Base-by-base conservation (phyloP, 2,888 invertebrate species). In the Napeogenes sylphis region DNA sequence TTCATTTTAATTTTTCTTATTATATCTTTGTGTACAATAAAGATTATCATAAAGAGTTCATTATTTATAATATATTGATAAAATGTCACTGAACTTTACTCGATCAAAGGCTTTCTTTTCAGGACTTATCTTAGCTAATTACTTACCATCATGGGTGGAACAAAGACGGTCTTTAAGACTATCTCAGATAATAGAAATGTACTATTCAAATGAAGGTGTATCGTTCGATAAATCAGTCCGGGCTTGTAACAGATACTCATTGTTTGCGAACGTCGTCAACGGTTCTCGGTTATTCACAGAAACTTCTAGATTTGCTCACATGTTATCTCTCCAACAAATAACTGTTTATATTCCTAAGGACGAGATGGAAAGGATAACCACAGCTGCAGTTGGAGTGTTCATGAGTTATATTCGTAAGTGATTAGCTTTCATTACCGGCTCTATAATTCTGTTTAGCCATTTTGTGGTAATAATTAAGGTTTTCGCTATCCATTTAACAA, bases 181-280 rank as follows among this genome's bases (percentile, higher is more conserved):
- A 1, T 93, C 94, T 1, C 93, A 94, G 83, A 75, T 94, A 13
- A 78, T 94, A 54, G 93, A 94, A 66, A 93, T 93, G 93, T 94
- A 94, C 76, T 94, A 94, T 73, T 93, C 94, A 0, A 84, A 92
- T 67, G 88, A 91, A 63, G 94, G 94, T 0, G 84, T 93, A 1
- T 90, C 92, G 0, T 93, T 92, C 71, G 88, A 93, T 33, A 78
- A 84, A 0, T 81, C 81, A 45, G 85, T 93, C n/a, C 91, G 87
- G 73, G 93, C 93, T 3, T 93, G 93, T 69, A 90, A 92, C 67
- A 83, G 94, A 61, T 85, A 85, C 35, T 73, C 79, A 0, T 81
- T 91, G 53, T 91, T 92, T 71, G 76, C 79, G 30, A 81, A 80
- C 38, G 70, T 92, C 47, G 78, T 91, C 46, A 80, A 84, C 46